These are phyloP conservation scores for Catharus bicknelli DNA, from an alignment of 2,113 vertebrate species.

Conservation along the genomic window DNA sequence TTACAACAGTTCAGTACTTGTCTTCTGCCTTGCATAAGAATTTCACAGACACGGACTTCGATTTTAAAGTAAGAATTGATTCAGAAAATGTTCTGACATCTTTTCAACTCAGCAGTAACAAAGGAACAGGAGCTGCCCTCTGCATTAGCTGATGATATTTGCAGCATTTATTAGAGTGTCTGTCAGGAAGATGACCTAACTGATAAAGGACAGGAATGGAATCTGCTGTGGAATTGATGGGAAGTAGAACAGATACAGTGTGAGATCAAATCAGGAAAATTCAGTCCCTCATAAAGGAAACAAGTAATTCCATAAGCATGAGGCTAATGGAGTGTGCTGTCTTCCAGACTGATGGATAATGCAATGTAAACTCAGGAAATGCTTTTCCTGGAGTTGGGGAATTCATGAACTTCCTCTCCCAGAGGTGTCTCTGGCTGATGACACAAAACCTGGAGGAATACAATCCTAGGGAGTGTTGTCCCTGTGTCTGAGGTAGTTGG, in stretches of 20 bases:
- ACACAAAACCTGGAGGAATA: not conserved
- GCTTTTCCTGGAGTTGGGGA: not conserved
- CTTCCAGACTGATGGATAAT: not conserved
- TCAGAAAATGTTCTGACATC: not conserved
- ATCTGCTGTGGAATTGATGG: not conserved
- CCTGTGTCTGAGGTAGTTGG: not conserved
- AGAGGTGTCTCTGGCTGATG: not conserved
- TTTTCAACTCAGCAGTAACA: not conserved
- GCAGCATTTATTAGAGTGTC: not conserved
- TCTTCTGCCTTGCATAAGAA: constrained; percentile 96
- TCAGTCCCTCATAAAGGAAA: not conserved
- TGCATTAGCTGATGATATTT: not conserved
- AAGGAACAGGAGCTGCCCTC: not conserved
- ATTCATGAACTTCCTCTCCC: not conserved
- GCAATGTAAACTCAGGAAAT: not conserved
- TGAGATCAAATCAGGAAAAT: not conserved
- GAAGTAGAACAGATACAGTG: not conserved
- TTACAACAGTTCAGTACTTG: constrained; percentile 92
- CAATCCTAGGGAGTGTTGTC: not conserved
- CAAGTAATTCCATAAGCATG: not conserved
- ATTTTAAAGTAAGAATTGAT: constrained; percentile 89
- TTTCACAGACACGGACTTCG: constrained; percentile 94
- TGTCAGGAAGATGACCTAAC: not conserved
- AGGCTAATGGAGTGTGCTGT: not conserved
- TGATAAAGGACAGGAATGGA: not conserved